phyloP scores from a whole-genome alignment of 2,888 invertebrate genomes.

The Acronicta psi region DNA sequence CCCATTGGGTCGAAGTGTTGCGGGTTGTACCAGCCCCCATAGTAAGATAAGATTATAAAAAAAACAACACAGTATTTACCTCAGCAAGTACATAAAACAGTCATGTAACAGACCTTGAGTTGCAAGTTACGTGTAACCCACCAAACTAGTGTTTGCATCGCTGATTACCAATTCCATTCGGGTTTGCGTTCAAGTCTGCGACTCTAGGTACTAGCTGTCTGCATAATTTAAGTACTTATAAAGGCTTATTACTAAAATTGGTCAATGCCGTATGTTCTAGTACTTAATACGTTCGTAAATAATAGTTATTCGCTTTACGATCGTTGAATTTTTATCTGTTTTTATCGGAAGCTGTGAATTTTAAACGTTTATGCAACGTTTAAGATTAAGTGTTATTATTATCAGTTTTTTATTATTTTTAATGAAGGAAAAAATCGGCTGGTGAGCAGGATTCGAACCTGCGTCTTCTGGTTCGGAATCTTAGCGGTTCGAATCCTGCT shows the following conservation, averaged over 20 bases:
- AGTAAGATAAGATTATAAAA: no score
- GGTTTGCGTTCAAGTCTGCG: slow-evolving; percentile 46
- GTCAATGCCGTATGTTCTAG: slow-evolving; percentile 68
- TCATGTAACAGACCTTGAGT: slow-evolving; percentile 50
- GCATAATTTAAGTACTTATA: slow-evolving; percentile 59
- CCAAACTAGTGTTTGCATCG: slow-evolving; percentile 46
- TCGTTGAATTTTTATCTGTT: slow-evolving; percentile 6
- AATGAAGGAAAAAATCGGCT: no score
- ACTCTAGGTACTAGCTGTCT: slow-evolving; percentile 49
- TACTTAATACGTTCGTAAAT: slow-evolving; percentile 45
- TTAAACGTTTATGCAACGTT: no score
- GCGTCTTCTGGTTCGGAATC: no score
- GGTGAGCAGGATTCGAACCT: no score
- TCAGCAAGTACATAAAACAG: slow-evolving; percentile 19
- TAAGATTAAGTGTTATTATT: no score
- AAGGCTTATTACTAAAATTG: slow-evolving; percentile 63
- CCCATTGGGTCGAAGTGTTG: no score
- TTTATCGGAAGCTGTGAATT: no score
- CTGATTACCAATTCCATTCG: slow-evolving; percentile 62
- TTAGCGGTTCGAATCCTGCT: no score
- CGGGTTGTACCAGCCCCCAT: no score
- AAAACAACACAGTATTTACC: slow-evolving; percentile 21
- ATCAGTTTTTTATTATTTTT: no score
- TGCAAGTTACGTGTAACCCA: slow-evolving; percentile 39
- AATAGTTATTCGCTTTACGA: slow-evolving; percentile 38